These are phyloP conservation scores for Clitarchus hookeri DNA, from an alignment of 2,888 invertebrate genomes.

Conservation along the genomic window DNA sequence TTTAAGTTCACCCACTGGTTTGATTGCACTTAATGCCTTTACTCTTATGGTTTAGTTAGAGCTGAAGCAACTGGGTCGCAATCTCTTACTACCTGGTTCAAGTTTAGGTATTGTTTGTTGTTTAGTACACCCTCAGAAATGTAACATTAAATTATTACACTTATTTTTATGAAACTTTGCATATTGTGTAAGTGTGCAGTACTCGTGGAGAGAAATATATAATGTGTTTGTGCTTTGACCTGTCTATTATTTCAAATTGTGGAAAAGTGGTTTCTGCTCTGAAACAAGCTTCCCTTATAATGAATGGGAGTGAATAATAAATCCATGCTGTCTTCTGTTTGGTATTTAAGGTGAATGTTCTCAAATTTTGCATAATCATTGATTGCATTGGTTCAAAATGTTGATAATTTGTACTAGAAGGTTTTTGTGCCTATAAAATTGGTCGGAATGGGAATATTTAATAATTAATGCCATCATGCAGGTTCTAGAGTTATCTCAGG, in stretches of 20 bases:
- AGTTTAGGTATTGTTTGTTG: constrained; percentile 6
- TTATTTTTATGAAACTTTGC: constrained; percentile 14
- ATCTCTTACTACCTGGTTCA: neutral
- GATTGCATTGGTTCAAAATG: no score
- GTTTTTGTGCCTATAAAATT: no score
- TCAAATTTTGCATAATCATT: no score
- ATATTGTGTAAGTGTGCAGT: constrained; percentile 14
- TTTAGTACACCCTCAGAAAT: constrained; percentile 9
- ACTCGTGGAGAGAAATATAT: constrained; percentile 14
- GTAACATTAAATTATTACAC: constrained; percentile 14
- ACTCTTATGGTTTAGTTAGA: constrained; percentile 2
- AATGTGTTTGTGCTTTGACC: constrained; percentile 9
- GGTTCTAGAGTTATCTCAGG: no score
- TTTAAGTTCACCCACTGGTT: constrained; percentile 2
- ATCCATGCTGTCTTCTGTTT: no score
- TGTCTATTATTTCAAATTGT: neutral
- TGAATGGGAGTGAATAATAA: no score
- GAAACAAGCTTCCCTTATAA: neutral
- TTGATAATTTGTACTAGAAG: no score
- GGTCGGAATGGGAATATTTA: no score
- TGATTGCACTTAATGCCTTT: constrained; percentile 5
- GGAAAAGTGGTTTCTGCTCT: neutral
- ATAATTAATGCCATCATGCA: no score
- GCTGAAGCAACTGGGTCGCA: neutral
- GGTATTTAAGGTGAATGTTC: no score